Percentiles rank a stretch among this genome's conserved stretches.
phyloP scores from a whole-genome alignment of 2,888 invertebrate genomes.

The Fragum fragum region DNA sequence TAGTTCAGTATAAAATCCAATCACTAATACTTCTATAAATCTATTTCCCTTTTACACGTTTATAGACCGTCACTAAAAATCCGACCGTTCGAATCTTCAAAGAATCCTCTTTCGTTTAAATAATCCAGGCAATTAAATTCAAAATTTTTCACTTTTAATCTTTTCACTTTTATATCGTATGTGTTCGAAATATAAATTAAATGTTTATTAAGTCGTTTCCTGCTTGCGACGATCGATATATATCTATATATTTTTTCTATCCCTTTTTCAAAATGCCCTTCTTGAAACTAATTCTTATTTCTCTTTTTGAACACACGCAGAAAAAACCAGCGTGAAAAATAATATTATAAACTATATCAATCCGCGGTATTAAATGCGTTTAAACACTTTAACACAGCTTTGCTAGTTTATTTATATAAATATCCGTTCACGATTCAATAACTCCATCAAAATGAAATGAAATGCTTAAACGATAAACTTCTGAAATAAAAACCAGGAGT shows the following conservation, averaged over 20 bases:
- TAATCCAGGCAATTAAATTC: no score
- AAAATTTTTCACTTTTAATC: no score
- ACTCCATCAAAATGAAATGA: slow-evolving; percentile 22
- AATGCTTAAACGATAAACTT: slow-evolving; percentile 18
- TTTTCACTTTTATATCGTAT: no score
- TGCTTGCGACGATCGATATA: no score
- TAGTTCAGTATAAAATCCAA: background rate
- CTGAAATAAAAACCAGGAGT: slow-evolving; percentile 11
- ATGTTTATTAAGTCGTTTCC: no score
- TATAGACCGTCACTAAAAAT: no score
- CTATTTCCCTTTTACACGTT: background rate
- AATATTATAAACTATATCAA: background rate
- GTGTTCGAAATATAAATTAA: no score
- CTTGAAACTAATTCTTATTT: background rate
- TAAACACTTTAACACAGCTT: slow-evolving; percentile 15
- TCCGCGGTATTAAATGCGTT: background rate
- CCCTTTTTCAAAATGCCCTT: background rate
- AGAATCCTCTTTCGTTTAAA: no score
- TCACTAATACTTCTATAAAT: background rate
- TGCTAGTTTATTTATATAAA: slow-evolving; percentile 22
- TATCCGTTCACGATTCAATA: slow-evolving; percentile 26
- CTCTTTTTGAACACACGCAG: background rate
- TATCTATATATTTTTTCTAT: no score
- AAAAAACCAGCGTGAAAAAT: background rate
- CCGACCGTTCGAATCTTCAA: no score